Base-by-base conservation (phyloP, 2,797 vertebrate species). In the Nannoperca australis region DNA sequence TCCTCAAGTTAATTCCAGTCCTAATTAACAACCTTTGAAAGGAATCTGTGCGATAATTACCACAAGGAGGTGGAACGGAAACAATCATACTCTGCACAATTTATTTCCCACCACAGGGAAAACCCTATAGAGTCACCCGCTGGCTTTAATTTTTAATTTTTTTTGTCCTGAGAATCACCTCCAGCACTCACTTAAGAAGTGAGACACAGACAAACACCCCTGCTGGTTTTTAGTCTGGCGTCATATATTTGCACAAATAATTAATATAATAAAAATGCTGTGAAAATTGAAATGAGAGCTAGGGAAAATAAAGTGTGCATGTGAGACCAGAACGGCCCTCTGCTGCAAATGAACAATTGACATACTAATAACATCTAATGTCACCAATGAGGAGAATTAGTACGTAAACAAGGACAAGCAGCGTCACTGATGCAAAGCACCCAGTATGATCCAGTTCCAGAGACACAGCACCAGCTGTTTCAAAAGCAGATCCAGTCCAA, bases 1-100 rank as follows among this genome's bases (percentile, higher is more conserved):
- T 93, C 92, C 92, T 93, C 91, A 84, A 93, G 90, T 93, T 94
- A 92, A 93, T 91, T 91, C 80, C 84, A 89, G 73, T 85, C 84
- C 89, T 92, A 94, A 94, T 94, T 94, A 94, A 92, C 90, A 86
- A 92, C 89, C 88, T 92, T 92, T 92, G 94, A 93, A 93, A 93
- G 81, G 76, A 92, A 92, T 91, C 90, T 86, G 85, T 87, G 85
- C 15, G 76, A 92, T 93, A 94, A 94, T 94, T 94, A 94, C 85
- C 89, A 89, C 92, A 90, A 92, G 89, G 87, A 90, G 91, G 85
- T 93, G 88, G 85, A 89, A 92, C 84, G 81, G 90, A 94, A 92
- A 89, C 92, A 93, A 91, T 93, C 92, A 92, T 81, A 88, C 91
- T 91, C 87, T 65, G 71, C 87, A 75, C 86, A 91, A 92, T 92